Conservation (phyloP, 2,113 vertebrate species). For the Dipodomys ordii region DNA sequence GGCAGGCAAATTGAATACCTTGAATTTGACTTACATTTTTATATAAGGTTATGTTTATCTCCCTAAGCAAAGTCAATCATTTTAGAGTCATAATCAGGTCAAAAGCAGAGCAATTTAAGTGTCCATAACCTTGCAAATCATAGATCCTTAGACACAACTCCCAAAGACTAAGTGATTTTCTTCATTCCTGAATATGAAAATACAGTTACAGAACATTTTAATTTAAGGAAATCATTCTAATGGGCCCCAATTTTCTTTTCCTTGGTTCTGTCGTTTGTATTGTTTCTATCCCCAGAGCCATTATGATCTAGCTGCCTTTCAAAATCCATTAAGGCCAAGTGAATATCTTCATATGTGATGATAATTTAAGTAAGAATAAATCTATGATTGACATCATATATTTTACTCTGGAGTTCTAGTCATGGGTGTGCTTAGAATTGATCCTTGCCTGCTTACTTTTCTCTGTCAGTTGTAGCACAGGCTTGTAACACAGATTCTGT, state of each 20-base stretch:
- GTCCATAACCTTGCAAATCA: conserved; percentile 20
- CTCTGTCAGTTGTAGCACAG: not conserved
- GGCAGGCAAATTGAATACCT: not conserved
- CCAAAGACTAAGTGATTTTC: conserved; percentile 2
- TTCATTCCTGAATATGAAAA: not conserved
- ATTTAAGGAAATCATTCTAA: not conserved
- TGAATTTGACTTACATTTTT: conserved; percentile 44
- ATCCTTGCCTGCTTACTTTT: not conserved
- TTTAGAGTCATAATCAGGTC: conserved; percentile 46
- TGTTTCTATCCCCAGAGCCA: not conserved
- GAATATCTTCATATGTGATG: not conserved
- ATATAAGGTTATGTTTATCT: conserved; percentile 63
- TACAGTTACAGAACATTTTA: conserved; percentile 20
- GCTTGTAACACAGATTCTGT: not conserved
- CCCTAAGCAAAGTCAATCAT: conserved; percentile 15
- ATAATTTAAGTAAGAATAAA: not conserved
- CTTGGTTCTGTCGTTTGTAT: not conserved
- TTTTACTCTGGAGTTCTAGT: not conserved
- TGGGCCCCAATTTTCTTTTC: not conserved
- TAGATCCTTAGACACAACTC: not conserved
- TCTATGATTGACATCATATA: not conserved
- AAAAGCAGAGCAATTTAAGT: conserved; percentile 42
- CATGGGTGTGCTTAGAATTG: not conserved
- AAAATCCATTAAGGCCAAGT: not conserved
- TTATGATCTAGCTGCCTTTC: not conserved